These are phyloP conservation scores for Labeo catla DNA, from an alignment of 2,113 vertebrate species.

Conservation along the genomic window DNA sequence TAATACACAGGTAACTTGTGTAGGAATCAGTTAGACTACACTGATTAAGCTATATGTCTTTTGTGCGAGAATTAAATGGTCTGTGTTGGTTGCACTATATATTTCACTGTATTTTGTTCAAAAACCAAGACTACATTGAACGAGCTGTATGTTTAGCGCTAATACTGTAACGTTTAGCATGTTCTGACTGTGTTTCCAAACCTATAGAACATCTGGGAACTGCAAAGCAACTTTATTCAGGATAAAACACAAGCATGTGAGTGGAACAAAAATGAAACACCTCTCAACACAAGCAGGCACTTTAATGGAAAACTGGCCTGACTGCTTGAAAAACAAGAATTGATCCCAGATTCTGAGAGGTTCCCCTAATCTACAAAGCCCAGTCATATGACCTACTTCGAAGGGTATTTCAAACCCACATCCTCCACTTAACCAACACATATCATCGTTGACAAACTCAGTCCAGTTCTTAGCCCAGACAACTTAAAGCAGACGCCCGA, in stretches of 20 bases:
- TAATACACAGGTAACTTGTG: neutral
- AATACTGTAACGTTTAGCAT: neutral
- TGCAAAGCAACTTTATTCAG: neutral
- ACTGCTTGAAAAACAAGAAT: neutral
- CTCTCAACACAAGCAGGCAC: neutral
- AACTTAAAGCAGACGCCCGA: neutral
- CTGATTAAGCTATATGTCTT: neutral
- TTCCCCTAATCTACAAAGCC: neutral
- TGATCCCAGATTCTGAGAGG: slow-evolving; percentile 34
- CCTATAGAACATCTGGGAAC: neutral
- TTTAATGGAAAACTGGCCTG: neutral
- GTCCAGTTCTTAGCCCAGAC: slow-evolving; percentile 4
- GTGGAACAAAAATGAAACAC: neutral
- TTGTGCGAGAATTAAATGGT: neutral
- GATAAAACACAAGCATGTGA: neutral
- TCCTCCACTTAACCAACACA: slow-evolving; percentile 1
- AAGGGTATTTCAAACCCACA: neutral
- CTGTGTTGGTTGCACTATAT: neutral
- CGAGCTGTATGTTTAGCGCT: neutral
- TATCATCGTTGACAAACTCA: neutral
- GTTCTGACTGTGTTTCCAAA: neutral
- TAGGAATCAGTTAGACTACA: neutral
- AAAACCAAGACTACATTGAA: neutral
- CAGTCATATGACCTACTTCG: slow-evolving; percentile 46
- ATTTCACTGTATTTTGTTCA: neutral